Base-by-base conservation (phyloP, 2,113 vertebrate species). In the Tauraco erythrolophus region DNA sequence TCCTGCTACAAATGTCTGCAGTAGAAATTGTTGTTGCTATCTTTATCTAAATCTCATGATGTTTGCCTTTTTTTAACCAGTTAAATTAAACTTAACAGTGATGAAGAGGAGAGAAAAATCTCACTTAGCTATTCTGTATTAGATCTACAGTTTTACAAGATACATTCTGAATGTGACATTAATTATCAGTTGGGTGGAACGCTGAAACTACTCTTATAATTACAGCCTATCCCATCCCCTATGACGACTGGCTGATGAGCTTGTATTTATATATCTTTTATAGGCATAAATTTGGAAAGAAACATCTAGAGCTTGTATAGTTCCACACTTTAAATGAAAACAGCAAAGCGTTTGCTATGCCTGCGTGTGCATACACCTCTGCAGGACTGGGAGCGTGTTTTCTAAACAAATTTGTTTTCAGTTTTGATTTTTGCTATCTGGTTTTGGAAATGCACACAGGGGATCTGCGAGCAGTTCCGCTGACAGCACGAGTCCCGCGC, bases 401-500 rank as follows among this genome's bases (percentile, higher is more conserved):
- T n/a, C 66, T 50, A 10, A 56, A 54, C 19, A 50, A 3, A 64
- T 58, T 39, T 53, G 69, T 87, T 65, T 56, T 18, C 51, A 19
- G 16, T 21, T 74, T 18, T 65, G 12, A 45, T 21, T 89, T 69
- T 48, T 76, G 46, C 43, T 80, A 8, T 24, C 37, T 37, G 11
- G 22, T 46, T 93, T 66, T 72, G 71, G 17, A 35, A 50, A 58
- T 46, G 13, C 1, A 0, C 0, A 0, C 9, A 6, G 3, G 61
- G 13, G 65, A 43, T 27, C 46, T 21, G 7, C 7, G 11, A 84
- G 46, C 57, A 11, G 43, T 58, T 76, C 19, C 28, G 13, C n/a
- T 31, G 64, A 10, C 2, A 5, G 15, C 12, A 3, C 2, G 3
- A 53, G 35, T 31, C 50, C 58, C 0, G 0, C 17, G 39, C 48